Conservation (phyloP, 2,113 vertebrate species). For the Eulacestoma nigropectus region DNA sequence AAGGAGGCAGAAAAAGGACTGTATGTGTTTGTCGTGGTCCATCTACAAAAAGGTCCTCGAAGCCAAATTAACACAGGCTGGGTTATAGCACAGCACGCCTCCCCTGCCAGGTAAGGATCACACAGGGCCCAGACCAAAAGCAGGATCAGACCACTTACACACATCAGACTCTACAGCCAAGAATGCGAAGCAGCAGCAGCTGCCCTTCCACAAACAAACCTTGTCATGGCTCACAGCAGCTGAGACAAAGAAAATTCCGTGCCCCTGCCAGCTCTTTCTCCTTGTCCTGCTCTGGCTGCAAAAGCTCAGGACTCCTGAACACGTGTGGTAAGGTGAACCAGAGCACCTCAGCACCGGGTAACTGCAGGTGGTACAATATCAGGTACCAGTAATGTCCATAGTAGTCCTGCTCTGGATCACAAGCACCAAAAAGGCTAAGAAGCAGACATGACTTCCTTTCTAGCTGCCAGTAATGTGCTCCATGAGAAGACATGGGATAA, state of each 20-base stretch:
- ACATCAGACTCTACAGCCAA: not conserved
- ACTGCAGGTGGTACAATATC: not conserved
- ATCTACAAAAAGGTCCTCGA: not conserved
- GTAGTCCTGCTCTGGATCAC: not conserved
- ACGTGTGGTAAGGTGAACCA: not conserved
- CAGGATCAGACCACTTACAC: not conserved
- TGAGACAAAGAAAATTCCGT: not conserved
- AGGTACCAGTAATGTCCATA: not conserved
- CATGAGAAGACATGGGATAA: not conserved
- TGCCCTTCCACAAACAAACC: not conserved
- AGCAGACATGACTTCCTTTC: not conserved
- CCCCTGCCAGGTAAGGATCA: not conserved
- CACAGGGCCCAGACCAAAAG: not conserved
- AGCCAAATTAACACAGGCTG: not conserved
- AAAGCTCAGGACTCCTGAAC: not conserved
- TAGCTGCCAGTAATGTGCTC: not conserved
- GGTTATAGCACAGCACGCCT: fast-evolving
- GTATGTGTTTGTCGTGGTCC: not conserved
- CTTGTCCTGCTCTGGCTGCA: not conserved
- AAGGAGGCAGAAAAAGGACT: not conserved
- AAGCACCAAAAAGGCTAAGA: not conserved
- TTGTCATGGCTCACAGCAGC: not conserved
- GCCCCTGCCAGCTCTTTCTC: not conserved
- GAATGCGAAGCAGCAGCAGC: not conserved
- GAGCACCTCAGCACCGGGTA: not conserved